phyloP scores from a whole-genome alignment of 1,140 invertebrate genomes.

The Cotesia typhae region DNA sequence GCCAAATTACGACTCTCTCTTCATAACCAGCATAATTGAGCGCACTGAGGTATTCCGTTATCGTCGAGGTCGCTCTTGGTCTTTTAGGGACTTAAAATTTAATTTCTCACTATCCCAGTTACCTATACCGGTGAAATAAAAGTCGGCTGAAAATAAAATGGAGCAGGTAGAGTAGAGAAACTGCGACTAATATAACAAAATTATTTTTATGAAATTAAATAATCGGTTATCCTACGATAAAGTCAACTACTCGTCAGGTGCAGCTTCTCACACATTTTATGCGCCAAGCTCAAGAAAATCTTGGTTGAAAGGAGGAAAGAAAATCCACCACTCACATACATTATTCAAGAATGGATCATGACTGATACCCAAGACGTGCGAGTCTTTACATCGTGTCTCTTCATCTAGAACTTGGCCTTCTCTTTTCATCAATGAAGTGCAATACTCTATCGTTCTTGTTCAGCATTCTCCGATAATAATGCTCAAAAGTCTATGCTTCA shows the following conservation, averaged over 20 bases:
- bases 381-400: conserved; percentile 26
- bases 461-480: not conserved
- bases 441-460: conserved; percentile 10
- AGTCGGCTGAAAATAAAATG: too few relatives aligned
- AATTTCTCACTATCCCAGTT: too few relatives aligned
- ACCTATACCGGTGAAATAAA: too few relatives aligned
- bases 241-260: conserved; percentile 45
- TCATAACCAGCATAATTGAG: too few relatives aligned
- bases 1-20: too few relatives aligned
- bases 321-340: conserved; percentile 51
- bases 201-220: conserved; percentile 36
- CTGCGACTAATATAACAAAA: not conserved
- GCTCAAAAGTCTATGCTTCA: conserved; percentile 19
- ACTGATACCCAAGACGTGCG: conserved; percentile 58
- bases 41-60: too few relatives aligned
- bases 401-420: conserved; percentile 4
- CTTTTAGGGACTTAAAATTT: too few relatives aligned
- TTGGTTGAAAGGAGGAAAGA: conserved; percentile 9
- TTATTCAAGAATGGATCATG: conserved; percentile 60
- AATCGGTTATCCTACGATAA: conserved; percentile 38
- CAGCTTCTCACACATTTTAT: conserved; percentile 32
- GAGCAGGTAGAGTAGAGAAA: too few relatives aligned
- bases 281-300: conserved; percentile 13
- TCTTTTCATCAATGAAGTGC: conserved; percentile 1
- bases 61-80: too few relatives aligned